Evolutionary conservation across 2,113 vertebrate species (phyloP).

Genomic region (Chitala chitala): DNA sequence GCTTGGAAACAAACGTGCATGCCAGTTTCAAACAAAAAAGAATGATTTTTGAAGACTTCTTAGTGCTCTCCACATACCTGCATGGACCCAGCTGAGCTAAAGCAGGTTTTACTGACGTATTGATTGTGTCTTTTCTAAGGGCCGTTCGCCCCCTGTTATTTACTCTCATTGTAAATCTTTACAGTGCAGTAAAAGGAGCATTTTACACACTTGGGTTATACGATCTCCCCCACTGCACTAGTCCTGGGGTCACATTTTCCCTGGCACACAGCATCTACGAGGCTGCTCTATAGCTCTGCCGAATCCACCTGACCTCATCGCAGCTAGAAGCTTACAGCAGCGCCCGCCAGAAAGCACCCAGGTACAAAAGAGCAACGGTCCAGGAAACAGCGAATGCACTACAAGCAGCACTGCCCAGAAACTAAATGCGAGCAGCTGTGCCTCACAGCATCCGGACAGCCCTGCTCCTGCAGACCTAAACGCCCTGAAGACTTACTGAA

Average conservation of each 20-base stretch:
- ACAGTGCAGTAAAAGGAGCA: constrained; percentile 67
- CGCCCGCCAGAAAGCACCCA: no score
- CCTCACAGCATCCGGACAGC: not conserved
- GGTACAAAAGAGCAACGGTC: not conserved
- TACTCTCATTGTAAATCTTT: constrained; percentile 72
- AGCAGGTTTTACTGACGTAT: constrained; percentile 58
- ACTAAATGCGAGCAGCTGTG: not conserved
- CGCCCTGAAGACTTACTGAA: not conserved
- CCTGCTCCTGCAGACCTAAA: not conserved
- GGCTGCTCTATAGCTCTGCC: not conserved
- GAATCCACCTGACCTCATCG: not conserved
- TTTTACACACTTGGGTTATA: constrained; percentile 65
- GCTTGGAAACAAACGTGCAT: not conserved
- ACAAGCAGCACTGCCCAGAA: no score
- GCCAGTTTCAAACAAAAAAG: not conserved
- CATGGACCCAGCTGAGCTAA: constrained; percentile 37
- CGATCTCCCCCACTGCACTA: constrained; percentile 48
- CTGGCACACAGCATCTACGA: constrained; percentile 9
- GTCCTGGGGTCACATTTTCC: constrained; percentile 22
- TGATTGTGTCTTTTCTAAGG: constrained; percentile 56
- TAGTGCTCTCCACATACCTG: constrained; percentile 16
- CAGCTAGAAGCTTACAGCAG: no score
- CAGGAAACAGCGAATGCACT: no score
- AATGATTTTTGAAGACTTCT: not conserved
- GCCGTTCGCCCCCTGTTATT: constrained; percentile 65